A percentile compares a stretch with the other conserved stretches of the same genome.
These are phyloP conservation scores for Chrysomallon squamiferum DNA, from an alignment of 1,140 invertebrate genomes.

Conservation along the genomic window DNA sequence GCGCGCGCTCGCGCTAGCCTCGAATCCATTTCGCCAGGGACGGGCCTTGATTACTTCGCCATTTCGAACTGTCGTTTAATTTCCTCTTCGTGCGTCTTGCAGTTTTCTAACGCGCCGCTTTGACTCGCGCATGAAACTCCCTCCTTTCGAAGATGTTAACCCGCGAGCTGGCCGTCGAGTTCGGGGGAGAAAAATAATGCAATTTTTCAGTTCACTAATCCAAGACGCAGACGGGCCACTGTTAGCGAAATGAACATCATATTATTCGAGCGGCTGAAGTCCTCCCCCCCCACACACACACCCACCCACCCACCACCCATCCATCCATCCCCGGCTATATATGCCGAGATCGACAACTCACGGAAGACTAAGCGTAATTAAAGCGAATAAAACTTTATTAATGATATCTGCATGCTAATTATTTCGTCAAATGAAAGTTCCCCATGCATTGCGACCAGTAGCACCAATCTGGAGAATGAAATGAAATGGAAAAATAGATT, in stretches of 20 bases:
- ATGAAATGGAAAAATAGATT: no score
- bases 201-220: conserved; percentile 25
- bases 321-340: not conserved
- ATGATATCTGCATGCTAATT: conserved; percentile 27
- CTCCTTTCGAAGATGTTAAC: not conserved
- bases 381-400: conserved; percentile 26
- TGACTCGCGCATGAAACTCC: not conserved
- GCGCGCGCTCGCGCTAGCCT: not conserved
- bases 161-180: not conserved
- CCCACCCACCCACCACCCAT: not conserved
- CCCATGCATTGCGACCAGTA: conserved; percentile 2
- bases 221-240: conserved; percentile 4
- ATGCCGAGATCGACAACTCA: conserved; percentile 8
- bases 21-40: not conserved
- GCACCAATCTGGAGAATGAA: not conserved
- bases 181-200: conserved; percentile 24
- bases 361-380: conserved; percentile 21
- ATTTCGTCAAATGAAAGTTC: conserved; percentile 20
- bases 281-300: not conserved
- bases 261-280: not conserved
- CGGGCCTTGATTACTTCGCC: not conserved
- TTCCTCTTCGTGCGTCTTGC: not conserved
- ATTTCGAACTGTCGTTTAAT: conserved; percentile 8
- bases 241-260: not conserved
- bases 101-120: not conserved